phyloP scores from a whole-genome alignment of 2,888 invertebrate species.

The Euzophera pinguis region DNA sequence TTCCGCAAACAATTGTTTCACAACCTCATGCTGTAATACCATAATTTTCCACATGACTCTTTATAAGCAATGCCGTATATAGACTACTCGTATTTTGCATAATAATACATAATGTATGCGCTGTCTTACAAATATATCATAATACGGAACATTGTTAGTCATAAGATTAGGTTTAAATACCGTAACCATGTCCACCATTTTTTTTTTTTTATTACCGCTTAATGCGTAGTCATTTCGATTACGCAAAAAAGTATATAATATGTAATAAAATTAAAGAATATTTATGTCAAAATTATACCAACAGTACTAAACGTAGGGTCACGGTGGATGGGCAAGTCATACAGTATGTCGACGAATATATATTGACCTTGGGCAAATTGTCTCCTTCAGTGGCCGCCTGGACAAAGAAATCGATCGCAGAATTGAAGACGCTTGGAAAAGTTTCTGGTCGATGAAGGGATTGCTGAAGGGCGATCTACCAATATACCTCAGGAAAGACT shows the following conservation, averaged over 20 bases:
- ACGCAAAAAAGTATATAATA: not conserved
- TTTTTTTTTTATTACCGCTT: constrained; percentile 7
- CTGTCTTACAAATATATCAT: not conserved
- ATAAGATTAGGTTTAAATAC: constrained; percentile 4
- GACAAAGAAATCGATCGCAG: too few species aligned
- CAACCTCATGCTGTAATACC: constrained; percentile 28
- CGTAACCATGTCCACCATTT: constrained; percentile 4
- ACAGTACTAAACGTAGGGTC: too few species aligned
- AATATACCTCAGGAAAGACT: too few species aligned
- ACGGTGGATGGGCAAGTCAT: too few species aligned
- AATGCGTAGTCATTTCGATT: not conserved
- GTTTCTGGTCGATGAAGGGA: too few species aligned
- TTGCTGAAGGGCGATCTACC: too few species aligned
- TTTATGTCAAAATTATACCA: too few species aligned
- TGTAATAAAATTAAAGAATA: too few species aligned
- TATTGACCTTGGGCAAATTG: too few species aligned
- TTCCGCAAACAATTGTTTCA: constrained; percentile 30
- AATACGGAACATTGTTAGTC: not conserved
- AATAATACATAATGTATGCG: not conserved
- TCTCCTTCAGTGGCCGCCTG: too few species aligned
- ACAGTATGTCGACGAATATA: too few species aligned
- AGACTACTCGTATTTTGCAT: constrained; percentile 4
- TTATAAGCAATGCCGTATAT: constrained; percentile 1
- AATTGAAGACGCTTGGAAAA: too few species aligned
- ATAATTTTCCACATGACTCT: constrained; percentile 23